These are phyloP conservation scores for Salvator merianae DNA, from an alignment of 2,113 vertebrate genomes.

Conservation along the genomic window DNA sequence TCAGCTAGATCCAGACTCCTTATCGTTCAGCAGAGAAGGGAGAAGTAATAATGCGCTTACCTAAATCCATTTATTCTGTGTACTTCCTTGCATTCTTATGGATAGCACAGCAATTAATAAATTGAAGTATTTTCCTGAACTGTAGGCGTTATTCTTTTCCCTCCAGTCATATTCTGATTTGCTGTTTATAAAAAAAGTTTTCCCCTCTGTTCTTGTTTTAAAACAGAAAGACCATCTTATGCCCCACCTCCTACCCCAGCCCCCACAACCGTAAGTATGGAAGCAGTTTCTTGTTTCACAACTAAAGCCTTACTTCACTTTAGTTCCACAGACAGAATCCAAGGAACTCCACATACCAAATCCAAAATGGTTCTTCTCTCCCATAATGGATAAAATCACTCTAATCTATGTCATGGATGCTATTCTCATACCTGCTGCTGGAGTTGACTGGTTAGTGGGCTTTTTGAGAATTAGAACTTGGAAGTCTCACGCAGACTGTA, in stretches of 20 bases:
- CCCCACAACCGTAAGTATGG: conserved; percentile 95
- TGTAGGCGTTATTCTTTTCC: not conserved
- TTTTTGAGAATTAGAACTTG: not conserved
- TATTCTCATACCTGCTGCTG: not conserved
- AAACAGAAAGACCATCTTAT: conserved; percentile 95
- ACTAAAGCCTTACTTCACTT: conserved; percentile 54
- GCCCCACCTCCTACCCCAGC: conserved; percentile 95
- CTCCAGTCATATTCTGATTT: conserved; percentile 2
- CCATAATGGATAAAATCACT: not conserved
- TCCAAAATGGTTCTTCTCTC: not conserved
- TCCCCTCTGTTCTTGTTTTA: conserved; percentile 65
- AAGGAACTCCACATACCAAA: not conserved
- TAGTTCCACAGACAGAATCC: not conserved
- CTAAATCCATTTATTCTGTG: not conserved
- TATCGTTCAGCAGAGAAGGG: not conserved
- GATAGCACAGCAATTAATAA: not conserved
- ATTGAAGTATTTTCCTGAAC: not conserved
- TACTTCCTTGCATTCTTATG: not conserved
- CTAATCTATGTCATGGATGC: not conserved
- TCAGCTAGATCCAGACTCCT: not conserved
- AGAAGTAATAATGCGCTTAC: not conserved
- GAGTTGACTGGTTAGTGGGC: not conserved
- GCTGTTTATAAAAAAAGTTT: not conserved
- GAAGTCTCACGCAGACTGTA: not conserved
- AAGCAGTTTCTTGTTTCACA: conserved; percentile 74